Evolutionary conservation across 2,113 vertebrate species (phyloP).

Genomic region (Pterocles orientalis): DNA sequence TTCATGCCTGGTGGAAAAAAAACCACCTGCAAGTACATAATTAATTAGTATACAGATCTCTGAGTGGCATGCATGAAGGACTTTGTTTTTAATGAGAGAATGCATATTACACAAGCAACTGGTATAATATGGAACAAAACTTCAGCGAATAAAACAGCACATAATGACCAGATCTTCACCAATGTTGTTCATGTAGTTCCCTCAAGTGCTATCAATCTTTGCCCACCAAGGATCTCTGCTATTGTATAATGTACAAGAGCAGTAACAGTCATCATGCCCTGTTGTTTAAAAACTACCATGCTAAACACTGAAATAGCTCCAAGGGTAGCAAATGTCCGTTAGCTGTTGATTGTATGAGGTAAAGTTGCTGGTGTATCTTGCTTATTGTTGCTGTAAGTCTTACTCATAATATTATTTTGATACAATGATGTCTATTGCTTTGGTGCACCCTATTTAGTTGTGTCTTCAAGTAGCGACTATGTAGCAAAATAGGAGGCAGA

Average conservation of each 20-base stretch:
- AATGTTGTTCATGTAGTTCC: not conserved
- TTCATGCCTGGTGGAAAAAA: not conserved
- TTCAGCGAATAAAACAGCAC: not conserved
- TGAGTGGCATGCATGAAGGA: not conserved
- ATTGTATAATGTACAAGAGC: not conserved
- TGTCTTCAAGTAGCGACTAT: not conserved
- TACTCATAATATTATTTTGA: not conserved
- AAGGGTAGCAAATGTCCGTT: not conserved
- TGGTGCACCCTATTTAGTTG: not conserved
- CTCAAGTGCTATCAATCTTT: not conserved
- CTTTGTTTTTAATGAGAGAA: not conserved
- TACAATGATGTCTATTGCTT: not conserved
- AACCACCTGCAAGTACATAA: not conserved
- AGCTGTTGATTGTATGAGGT: not conserved
- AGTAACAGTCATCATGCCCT: not conserved
- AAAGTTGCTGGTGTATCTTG: not conserved
- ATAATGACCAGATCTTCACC: not conserved
- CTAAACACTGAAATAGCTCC: not conserved
- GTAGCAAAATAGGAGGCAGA: rapidly evolving
- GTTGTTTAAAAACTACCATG: not conserved
- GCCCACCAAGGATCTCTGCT: not conserved
- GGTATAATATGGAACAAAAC: not conserved
- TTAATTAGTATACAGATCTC: not conserved
- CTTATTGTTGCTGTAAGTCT: not conserved
- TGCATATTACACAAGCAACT: not conserved